phyloP scores from a whole-genome alignment of 2,113 vertebrate species.

The Stegostoma tigrinum region DNA sequence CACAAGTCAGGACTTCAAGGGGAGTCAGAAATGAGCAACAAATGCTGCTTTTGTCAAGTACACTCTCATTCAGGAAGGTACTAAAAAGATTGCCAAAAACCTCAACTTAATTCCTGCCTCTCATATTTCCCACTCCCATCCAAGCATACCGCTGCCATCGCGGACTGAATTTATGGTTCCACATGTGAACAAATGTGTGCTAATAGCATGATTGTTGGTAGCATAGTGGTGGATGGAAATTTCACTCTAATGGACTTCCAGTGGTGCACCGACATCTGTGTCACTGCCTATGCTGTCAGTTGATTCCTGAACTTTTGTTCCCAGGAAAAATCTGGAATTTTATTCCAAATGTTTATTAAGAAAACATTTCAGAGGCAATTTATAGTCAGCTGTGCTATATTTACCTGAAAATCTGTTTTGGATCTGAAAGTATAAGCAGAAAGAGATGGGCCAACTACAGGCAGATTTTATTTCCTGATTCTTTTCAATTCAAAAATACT shows the following conservation, averaged over 20 bases:
- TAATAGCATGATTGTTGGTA: not conserved
- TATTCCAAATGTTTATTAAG: not conserved
- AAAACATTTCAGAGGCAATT: not conserved
- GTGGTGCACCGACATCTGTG: not conserved
- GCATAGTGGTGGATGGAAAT: not conserved
- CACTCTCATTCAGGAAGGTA: not conserved
- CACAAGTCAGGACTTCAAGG: not conserved
- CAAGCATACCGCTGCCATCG: not conserved
- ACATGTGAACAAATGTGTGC: not conserved
- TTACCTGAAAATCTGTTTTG: constrained; percentile 8
- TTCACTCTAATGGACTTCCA: not conserved
- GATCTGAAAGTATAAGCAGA: not conserved
- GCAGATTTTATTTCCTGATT: not conserved
- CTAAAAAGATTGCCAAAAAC: not conserved
- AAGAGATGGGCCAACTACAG: not conserved
- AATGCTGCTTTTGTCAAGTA: not conserved
- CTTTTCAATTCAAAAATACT: constrained; percentile 5
- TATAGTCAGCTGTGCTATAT: not conserved
- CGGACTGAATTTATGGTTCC: not conserved
- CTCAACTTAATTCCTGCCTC: not conserved
- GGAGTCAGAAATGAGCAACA: too few relatives aligned
- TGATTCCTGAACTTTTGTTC: not conserved
- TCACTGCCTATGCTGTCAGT: not conserved
- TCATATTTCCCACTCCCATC: not conserved
- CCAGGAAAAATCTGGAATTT: not conserved